phyloP scores from a whole-genome alignment of 53 echinoderm and acorn worm genomes.

The Henricia sp. region DNA sequence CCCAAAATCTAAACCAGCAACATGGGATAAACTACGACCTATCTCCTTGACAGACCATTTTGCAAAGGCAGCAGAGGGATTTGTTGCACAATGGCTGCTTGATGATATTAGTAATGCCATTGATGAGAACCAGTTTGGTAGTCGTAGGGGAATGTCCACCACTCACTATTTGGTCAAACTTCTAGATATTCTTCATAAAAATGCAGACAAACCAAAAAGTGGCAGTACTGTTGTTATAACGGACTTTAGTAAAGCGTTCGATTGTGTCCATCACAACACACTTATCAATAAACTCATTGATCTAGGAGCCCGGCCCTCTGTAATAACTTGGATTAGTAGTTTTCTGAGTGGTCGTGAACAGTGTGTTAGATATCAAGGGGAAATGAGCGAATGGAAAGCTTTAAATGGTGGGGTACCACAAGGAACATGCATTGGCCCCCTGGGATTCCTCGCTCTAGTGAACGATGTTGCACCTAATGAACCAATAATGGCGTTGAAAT shows the following conservation, averaged over 20 bases:
- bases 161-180: slow-evolving; percentile 32
- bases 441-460: slow-evolving; percentile 27
- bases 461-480: no score
- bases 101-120: background rate
- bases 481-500: no score
- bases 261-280: background rate
- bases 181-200: background rate
- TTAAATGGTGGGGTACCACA: slow-evolving; percentile 34
- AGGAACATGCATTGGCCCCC: slow-evolving; percentile 47
- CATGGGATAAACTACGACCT: slow-evolving; percentile 30
- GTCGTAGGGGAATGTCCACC: slow-evolving; percentile 14
- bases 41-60: slow-evolving; percentile 47
- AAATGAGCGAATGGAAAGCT: background rate
- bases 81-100: background rate
- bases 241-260: slow-evolving; percentile 16
- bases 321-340: background rate
- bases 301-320: background rate
- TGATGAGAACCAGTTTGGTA: slow-evolving; percentile 40
- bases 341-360: slow-evolving; percentile 17
- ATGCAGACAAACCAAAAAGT: no score
- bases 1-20: slow-evolving; percentile 6
- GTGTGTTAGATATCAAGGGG: slow-evolving; percentile 26
- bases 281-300: slow-evolving; percentile 7
- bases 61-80: slow-evolving; percentile 42
- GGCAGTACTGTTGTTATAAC: background rate